Conservation (phyloP, 2,113 vertebrate genomes). For the Herpetotheres cachinnans region DNA sequence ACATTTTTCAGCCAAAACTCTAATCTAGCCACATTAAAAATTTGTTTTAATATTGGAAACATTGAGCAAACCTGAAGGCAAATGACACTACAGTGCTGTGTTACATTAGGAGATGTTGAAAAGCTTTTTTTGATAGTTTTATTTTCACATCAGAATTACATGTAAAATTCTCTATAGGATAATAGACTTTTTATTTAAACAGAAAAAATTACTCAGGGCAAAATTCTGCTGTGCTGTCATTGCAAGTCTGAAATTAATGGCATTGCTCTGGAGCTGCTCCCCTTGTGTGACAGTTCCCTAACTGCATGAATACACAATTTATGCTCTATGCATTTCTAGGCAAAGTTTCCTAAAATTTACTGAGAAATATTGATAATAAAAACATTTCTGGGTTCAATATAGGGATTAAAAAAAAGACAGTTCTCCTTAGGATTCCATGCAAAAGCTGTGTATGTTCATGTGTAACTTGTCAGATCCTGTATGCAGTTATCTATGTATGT, state of each 20-base stretch:
- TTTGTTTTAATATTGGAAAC: neutral
- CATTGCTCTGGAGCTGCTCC: neutral
- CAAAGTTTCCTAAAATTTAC: neutral
- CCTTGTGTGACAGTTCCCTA: neutral
- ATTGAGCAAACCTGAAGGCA: neutral
- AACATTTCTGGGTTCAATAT: neutral
- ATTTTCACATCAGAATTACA: neutral
- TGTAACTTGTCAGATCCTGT: neutral
- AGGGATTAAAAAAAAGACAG: neutral
- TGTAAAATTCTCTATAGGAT: neutral
- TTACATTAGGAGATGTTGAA: neutral
- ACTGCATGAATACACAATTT: accelerated
- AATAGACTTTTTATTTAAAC: neutral
- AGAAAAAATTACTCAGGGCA: neutral
- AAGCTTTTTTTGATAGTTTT: neutral
- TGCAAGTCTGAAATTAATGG: neutral
- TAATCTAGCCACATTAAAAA: neutral
- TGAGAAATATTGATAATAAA: neutral
- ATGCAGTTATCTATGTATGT: neutral
- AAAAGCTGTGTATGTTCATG: neutral
- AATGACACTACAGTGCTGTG: neutral
- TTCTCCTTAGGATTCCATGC: neutral
- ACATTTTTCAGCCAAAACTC: neutral
- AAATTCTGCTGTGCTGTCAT: neutral
- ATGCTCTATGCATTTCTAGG: neutral